phyloP scores from a whole-genome alignment of 30 jellyfish, hydroid and myxozoan species.

The Mastigias papua region DNA sequence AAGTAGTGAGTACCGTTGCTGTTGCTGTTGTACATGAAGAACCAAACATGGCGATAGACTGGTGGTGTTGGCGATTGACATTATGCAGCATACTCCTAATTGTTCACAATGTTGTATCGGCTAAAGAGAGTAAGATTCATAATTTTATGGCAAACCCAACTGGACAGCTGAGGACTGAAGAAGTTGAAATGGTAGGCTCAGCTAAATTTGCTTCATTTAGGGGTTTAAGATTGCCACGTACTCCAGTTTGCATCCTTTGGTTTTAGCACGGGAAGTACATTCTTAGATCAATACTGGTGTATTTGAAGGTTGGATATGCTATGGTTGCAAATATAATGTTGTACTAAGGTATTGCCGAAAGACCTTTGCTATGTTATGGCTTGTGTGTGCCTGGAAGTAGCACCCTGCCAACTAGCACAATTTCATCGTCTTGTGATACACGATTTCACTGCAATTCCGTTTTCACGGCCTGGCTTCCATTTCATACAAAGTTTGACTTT shows the following conservation, averaged over 20 bases:
- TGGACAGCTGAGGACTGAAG: slow-evolving; percentile 40
- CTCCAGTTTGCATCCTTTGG: neutral
- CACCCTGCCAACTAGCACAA: too few species aligned
- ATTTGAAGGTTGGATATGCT: too few species aligned
- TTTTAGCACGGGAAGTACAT: neutral
- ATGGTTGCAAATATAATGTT: too few species aligned
- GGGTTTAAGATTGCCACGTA: neutral
- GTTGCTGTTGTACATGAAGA: neutral
- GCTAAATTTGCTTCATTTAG: neutral
- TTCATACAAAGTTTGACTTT: too few species aligned
- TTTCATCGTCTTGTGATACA: too few species aligned
- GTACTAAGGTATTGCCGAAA: too few species aligned
- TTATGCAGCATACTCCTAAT: neutral
- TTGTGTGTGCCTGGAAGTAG: too few species aligned
- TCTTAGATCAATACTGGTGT: too few species aligned
- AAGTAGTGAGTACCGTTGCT: neutral
- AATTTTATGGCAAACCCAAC: slow-evolving; percentile 55
- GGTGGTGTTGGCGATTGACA: neutral
- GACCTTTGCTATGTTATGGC: too few species aligned
- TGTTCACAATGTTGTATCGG: neutral
- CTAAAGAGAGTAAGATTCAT: slow-evolving; percentile 24
- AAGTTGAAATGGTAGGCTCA: slow-evolving; percentile 32
- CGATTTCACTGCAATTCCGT: too few species aligned
- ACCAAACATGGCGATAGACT: neutral
- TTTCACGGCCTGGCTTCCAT: too few species aligned